Percentiles rank a stretch among this genome's conserved stretches.
These are phyloP conservation scores for Anoplius nigerrimus DNA, from an alignment of 2,888 invertebrate genomes.

Conservation along the genomic window DNA sequence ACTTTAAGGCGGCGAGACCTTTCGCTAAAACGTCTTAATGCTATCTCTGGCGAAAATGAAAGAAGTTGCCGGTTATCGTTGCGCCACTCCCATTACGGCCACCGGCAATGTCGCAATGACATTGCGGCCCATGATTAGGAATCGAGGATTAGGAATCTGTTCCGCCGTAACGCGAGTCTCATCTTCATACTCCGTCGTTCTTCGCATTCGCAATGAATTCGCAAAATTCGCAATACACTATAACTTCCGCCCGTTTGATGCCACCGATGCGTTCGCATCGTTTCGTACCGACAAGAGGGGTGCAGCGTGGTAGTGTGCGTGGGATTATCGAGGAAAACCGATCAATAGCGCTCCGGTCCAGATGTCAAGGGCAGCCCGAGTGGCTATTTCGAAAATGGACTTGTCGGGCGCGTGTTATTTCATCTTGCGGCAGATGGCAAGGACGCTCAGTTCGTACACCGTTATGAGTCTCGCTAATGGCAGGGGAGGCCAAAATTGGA, in stretches of 20 bases:
- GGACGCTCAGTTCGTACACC: conserved; percentile 4
- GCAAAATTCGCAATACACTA: too few relatives aligned
- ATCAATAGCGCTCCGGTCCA: conserved; percentile 1
- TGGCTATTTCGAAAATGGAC: too few relatives aligned
- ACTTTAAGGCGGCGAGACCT: too few relatives aligned
- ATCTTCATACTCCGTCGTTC: too few relatives aligned
- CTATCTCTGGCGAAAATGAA: too few relatives aligned
- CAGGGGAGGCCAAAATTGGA: conserved; percentile 13
- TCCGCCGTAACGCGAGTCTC: conserved; percentile 47
- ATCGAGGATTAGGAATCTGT: conserved; percentile 42
- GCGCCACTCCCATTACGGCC: conserved; percentile 27
- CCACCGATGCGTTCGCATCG: too few relatives aligned
- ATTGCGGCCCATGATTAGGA: conserved; percentile 40
- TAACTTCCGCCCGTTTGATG: too few relatives aligned
- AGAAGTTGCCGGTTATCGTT: conserved; percentile 15
- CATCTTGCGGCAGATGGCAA: too few relatives aligned
- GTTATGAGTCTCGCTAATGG: neutral
- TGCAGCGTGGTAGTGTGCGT: neutral
- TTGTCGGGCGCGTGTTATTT: too few relatives aligned
- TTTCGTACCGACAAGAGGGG: neutral
- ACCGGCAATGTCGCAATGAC: conserved; percentile 44
- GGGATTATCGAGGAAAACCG: neutral
- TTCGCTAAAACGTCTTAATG: conserved; percentile 14
- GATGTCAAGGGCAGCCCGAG: too few relatives aligned
- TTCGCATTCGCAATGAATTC: too few relatives aligned